Evolutionary conservation across 2,888 invertebrate genomes (phyloP).

Genomic region (Rhimphoctona megacephalus): DNA sequence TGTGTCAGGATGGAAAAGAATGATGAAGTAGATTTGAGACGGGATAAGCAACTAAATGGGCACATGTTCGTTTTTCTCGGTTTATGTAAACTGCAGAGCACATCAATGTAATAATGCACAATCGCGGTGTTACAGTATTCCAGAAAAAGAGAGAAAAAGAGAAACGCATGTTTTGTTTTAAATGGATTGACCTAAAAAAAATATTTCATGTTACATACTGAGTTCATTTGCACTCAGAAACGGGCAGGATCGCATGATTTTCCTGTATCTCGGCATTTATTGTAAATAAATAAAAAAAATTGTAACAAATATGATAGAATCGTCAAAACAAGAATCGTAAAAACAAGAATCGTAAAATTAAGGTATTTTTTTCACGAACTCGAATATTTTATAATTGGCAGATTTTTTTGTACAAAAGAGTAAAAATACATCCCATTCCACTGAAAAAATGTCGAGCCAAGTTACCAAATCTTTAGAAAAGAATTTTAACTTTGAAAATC

Average conservation of each 20-base stretch:
- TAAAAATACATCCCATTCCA: too few relatives aligned
- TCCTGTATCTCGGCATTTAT: neutral
- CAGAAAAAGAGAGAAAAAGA: conserved; percentile 28
- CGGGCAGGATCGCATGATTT: too few relatives aligned
- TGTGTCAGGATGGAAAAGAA: conserved; percentile 3
- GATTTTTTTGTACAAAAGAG: too few relatives aligned
- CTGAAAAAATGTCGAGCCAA: too few relatives aligned
- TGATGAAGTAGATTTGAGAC: neutral
- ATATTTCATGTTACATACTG: conserved; percentile 82
- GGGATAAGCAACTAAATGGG: conserved; percentile 57
- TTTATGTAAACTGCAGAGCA: neutral
- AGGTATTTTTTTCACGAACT: too few relatives aligned
- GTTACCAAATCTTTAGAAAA: too few relatives aligned
- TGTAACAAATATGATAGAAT: neutral
- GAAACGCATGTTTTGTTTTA: conserved; percentile 77
- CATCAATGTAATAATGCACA: neutral
- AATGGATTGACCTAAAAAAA: conserved; percentile 84
- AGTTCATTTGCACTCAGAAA: neutral
- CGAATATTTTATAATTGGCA: too few relatives aligned
- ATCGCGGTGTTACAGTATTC: neutral
- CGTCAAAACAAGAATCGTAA: too few relatives aligned
- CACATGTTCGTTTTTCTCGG: conserved; percentile 1
- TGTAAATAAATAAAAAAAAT: neutral
- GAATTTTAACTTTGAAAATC: too few relatives aligned
- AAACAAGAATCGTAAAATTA: too few relatives aligned